phyloP scores from a whole-genome alignment of 2,113 vertebrate genomes.

The Chionodraco myersi region DNA sequence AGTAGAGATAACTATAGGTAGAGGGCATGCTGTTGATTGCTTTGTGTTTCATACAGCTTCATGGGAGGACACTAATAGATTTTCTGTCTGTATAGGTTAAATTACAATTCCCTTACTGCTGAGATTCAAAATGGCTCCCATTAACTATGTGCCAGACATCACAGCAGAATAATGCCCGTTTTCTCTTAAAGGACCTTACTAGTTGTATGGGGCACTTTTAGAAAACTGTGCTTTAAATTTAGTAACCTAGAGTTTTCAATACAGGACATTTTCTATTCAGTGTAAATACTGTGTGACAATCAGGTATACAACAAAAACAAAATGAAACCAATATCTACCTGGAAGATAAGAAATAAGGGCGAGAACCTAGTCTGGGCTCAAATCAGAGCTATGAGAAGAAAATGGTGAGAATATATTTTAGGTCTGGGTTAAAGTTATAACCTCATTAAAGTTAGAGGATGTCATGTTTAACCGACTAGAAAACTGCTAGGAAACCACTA shows the following conservation, averaged over 20 bases:
- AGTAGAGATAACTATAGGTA: slow-evolving; percentile 54
- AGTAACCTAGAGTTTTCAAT: background rate
- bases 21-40: slow-evolving; percentile 51
- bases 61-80: slow-evolving; percentile 48
- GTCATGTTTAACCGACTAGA: no score
- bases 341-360: background rate
- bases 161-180: slow-evolving; percentile 22
- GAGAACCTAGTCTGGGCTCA: background rate
- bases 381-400: background rate
- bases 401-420: background rate
- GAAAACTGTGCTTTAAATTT: background rate
- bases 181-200: background rate
- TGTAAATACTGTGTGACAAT: background rate
- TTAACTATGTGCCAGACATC: slow-evolving; percentile 31
- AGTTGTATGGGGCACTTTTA: background rate
- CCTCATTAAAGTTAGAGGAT: background rate
- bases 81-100: slow-evolving; percentile 56
- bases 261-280: background rate
- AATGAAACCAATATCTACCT: background rate
- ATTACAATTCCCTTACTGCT: slow-evolving; percentile 47
- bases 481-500: background rate
- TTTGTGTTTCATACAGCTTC: slow-evolving; percentile 48
- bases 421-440: background rate
- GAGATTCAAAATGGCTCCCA: slow-evolving; percentile 32
- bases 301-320: background rate